Percentiles rank a stretch among this genome's conserved stretches.
phyloP scores from a whole-genome alignment of 2,888 invertebrate genomes.

The Deroplatys truncata region DNA sequence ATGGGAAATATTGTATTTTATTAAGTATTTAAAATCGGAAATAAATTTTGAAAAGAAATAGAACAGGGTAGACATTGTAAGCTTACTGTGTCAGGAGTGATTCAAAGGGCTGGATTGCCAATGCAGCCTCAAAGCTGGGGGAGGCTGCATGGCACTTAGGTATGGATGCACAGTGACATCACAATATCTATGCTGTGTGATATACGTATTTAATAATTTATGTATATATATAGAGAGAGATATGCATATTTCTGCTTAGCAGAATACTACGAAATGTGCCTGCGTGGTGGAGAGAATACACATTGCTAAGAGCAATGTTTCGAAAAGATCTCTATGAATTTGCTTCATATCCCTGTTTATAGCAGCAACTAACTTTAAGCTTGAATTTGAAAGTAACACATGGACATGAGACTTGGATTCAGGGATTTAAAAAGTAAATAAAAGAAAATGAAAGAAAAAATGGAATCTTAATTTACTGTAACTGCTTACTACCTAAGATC shows the following conservation, averaged over 20 bases:
- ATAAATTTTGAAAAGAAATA: constrained; percentile 5
- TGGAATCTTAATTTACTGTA: not conserved
- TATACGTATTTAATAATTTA: not conserved
- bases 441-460: not conserved
- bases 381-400: not conserved
- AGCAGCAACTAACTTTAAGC: not conserved
- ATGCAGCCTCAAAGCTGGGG: not conserved
- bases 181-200: not conserved
- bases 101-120: not conserved
- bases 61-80: constrained; percentile 10
- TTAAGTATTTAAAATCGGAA: not conserved
- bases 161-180: not conserved
- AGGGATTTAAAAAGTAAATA: not conserved
- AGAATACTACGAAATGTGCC: not conserved
- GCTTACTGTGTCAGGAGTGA: constrained; percentile 9
- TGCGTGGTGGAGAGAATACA: not conserved
- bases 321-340: not conserved
- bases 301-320: not conserved
- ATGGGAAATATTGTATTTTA: not conserved
- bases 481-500: not conserved
- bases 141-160: not conserved
- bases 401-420: not conserved
- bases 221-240: too few species aligned
- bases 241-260: not conserved
- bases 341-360: not conserved